These are phyloP conservation scores for Macquaria ambigua DNA, from an alignment of 2,113 vertebrate species.

Conservation along the genomic window DNA sequence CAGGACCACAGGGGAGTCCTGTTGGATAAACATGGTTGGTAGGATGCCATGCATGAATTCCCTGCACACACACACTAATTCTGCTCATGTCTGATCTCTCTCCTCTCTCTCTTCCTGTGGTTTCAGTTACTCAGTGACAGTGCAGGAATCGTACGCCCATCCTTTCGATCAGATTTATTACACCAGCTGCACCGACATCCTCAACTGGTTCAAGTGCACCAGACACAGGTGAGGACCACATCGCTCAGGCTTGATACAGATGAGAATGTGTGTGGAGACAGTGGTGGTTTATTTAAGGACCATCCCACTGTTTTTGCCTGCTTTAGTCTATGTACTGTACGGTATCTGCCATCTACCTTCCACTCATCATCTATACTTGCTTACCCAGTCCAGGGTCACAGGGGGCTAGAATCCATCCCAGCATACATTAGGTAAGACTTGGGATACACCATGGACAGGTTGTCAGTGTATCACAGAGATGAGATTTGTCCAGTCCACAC, in stretches of 20 bases:
- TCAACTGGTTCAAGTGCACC: constrained; percentile 99
- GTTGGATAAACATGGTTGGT: background rate
- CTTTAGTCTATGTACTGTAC: background rate
- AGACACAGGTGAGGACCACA: constrained; percentile 89
- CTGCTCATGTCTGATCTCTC: constrained; percentile 13
- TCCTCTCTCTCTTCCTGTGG: constrained; percentile 33
- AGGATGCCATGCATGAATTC: background rate
- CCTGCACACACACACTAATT: background rate
- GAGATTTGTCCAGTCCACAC: too few species aligned
- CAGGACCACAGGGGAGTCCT: background rate
- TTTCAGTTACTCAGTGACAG: constrained; percentile 93
- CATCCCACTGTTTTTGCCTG: background rate
- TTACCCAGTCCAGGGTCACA: too few species aligned
- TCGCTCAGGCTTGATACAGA: background rate
- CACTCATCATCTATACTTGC: background rate
- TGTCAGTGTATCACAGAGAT: too few species aligned
- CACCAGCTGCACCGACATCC: constrained; percentile 96
- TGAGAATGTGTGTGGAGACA: background rate
- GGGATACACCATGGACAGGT: too few species aligned
- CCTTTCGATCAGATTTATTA: constrained; percentile 98
- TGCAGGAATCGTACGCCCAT: constrained; percentile 96
- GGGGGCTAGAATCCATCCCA: too few species aligned
- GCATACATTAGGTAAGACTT: too few species aligned
- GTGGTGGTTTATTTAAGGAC: background rate
- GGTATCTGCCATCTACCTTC: too few species aligned